Evolutionary conservation across 2,888 invertebrate genomes (phyloP).

Genomic region (Agonopterix arenella): DNA sequence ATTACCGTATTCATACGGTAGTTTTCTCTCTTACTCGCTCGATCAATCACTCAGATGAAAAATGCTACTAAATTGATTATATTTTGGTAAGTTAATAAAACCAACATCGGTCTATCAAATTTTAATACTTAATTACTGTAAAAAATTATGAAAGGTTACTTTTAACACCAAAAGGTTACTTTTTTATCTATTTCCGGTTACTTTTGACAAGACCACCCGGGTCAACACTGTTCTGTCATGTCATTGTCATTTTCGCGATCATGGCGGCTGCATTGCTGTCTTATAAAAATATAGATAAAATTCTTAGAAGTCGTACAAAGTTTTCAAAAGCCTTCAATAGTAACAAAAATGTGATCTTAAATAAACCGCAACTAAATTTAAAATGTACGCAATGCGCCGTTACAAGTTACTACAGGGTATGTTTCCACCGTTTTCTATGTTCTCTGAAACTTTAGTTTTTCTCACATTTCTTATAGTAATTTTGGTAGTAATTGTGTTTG

Average conservation of each 20-base stretch:
- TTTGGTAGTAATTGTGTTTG: constrained; percentile 5
- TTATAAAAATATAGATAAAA: constrained; percentile 52
- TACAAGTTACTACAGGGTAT: constrained; percentile 53
- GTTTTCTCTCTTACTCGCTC: no score
- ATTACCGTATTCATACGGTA: no score
- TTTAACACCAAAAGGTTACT: no score
- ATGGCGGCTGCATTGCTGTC: constrained; percentile 66
- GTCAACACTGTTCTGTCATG: constrained; percentile 1
- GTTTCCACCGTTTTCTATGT: constrained; percentile 11
- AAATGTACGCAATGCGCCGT: constrained; percentile 51
- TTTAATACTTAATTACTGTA: no score
- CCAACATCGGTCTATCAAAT: no score
- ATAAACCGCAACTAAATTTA: constrained; percentile 47
- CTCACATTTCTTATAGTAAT: neutral
- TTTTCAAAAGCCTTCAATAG: constrained; percentile 35
- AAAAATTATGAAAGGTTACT: no score
- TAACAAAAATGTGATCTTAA: constrained; percentile 35
- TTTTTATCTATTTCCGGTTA: no score
- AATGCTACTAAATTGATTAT: no score
- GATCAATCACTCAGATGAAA: no score
- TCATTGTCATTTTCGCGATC: constrained; percentile 25
- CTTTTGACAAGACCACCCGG: no score
- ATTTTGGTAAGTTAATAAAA: no score
- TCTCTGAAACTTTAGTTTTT: neutral
- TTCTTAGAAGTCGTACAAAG: constrained; percentile 52